These are phyloP conservation scores for Falcunculus frontatus DNA, from an alignment of 2,113 vertebrate species.

Conservation along the genomic window DNA sequence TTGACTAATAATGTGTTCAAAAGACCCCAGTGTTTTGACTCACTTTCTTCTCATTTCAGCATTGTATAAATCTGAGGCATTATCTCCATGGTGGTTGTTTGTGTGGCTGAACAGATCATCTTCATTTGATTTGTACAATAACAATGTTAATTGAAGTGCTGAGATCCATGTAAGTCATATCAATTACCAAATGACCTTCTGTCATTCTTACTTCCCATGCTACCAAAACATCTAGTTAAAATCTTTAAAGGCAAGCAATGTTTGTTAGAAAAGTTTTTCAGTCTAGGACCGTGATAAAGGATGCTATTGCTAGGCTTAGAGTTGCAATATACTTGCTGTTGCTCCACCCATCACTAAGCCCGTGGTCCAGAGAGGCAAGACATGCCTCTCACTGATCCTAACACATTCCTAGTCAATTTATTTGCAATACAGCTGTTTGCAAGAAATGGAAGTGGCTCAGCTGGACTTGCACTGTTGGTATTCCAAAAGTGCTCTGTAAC, in stretches of 20 bases:
- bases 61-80: background rate
- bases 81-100: background rate
- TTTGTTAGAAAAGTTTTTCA: background rate
- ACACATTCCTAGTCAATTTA: background rate
- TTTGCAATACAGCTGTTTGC: background rate
- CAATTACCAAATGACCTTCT: conserved; percentile 43
- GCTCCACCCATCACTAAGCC: background rate
- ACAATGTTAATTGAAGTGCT: conserved; percentile 12
- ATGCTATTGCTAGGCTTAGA: background rate
- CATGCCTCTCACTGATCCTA: background rate
- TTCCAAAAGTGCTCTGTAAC: background rate
- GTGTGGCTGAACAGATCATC: background rate
- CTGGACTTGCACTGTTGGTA: background rate
- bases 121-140: conserved; percentile 54
- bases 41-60: background rate
- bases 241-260: background rate
- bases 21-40: conserved; percentile 9
- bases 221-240: conserved; percentile 11
- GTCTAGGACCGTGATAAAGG: background rate
- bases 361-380: background rate
- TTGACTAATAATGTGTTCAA: background rate
- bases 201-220: background rate
- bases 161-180: conserved; percentile 1
- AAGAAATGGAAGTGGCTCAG: background rate
- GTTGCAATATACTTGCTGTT: background rate